These are phyloP conservation scores for Plebejus argus DNA, from an alignment of 2,888 invertebrate species.

Conservation along the genomic window DNA sequence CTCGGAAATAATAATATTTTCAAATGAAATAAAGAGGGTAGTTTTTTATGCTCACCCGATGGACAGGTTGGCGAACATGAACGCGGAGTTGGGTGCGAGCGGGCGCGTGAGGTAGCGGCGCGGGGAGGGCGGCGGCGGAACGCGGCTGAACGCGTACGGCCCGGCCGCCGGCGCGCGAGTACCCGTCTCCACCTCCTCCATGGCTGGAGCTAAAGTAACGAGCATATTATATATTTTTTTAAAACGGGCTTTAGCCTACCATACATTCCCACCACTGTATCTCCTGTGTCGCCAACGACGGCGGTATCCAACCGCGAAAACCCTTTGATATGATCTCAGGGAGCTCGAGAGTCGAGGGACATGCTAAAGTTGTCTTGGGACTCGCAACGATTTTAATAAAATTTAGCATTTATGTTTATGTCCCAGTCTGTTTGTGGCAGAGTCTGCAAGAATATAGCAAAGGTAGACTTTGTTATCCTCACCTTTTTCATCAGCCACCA, in stretches of 20 bases:
- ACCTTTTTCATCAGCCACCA: constrained; percentile 83
- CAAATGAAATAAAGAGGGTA: neutral
- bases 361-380: too few species aligned
- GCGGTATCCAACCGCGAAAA: too few species aligned
- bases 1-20: neutral
- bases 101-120: constrained; percentile 85
- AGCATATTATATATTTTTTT: neutral
- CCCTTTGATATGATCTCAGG: too few species aligned
- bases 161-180: constrained; percentile 91
- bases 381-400: too few species aligned
- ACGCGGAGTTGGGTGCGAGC: constrained; percentile 86
- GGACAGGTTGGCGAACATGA: constrained; percentile 92
- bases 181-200: constrained; percentile 71
- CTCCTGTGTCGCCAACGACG: too few species aligned
- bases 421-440: too few species aligned
- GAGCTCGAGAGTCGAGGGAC: too few species aligned
- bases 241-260: neutral
- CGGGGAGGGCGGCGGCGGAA: constrained; percentile 90
- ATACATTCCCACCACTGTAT: too few species aligned
- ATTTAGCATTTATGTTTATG: too few species aligned
- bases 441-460: neutral
- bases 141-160: constrained; percentile 93
- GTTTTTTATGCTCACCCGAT: constrained; percentile 80
- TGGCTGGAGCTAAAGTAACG: neutral
- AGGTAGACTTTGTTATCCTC: constrained; percentile 48